These are phyloP conservation scores for Spheniscus humboldti DNA, from an alignment of 2,797 vertebrate species.

Conservation along the genomic window DNA sequence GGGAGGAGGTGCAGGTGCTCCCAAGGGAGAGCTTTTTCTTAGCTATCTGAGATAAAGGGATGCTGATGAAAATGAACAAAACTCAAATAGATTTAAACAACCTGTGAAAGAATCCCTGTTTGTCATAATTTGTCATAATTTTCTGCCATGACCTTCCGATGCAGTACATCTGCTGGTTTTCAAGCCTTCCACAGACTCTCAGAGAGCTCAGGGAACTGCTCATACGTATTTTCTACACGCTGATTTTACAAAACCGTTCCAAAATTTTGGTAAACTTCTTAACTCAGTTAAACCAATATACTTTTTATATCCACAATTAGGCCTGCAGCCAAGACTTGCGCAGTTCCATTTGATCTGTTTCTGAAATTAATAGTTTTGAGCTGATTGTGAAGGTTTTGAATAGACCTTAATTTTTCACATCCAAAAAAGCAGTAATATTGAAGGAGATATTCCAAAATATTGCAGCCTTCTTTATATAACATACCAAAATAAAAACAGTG, in stretches of 20 bases:
- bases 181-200: not conserved
- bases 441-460: not conserved
- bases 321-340: not conserved
- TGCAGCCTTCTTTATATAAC: not conserved
- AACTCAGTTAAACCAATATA: not conserved
- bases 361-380: not conserved
- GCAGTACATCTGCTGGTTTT: not conserved
- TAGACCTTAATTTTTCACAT: not conserved
- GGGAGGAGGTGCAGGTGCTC: not conserved
- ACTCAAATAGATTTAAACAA: not conserved
- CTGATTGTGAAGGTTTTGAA: not conserved
- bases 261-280: not conserved
- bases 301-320: not conserved
- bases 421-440: not conserved
- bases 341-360: not conserved
- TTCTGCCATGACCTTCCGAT: not conserved
- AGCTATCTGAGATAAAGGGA: not conserved
- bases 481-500: not conserved
- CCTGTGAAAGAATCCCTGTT: not conserved
- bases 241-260: not conserved
- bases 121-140: not conserved
- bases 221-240: rapidly evolving
- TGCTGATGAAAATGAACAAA: not conserved
- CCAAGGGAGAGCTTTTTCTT: not conserved
- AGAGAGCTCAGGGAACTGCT: not conserved